phyloP scores from a whole-genome alignment of 2,113 vertebrate species.

The Plestiodon gilberti region DNA sequence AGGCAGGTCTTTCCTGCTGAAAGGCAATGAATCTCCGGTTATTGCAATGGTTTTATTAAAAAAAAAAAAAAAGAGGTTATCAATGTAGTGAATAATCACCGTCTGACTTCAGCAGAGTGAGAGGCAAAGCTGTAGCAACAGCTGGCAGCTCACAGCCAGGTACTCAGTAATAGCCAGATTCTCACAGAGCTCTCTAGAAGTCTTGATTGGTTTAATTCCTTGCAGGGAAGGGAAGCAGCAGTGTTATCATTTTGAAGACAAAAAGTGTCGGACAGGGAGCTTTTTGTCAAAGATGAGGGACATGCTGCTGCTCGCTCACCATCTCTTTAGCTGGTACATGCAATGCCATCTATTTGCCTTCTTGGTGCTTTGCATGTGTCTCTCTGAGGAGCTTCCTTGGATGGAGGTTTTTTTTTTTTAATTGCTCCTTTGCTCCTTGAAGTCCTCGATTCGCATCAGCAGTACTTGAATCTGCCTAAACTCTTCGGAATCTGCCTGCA shows the following conservation, averaged over 20 bases:
- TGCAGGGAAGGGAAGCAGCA: neutral
- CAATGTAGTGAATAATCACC: neutral
- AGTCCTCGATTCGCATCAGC: neutral
- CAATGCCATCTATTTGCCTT: neutral
- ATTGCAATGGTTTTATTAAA: neutral
- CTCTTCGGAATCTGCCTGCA: neutral
- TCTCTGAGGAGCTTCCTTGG: neutral
- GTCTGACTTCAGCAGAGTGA: neutral
- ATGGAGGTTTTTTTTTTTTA: neutral
- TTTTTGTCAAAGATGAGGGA: neutral
- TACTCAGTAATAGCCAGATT: neutral
- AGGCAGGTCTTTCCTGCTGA: neutral
- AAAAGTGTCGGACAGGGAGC: neutral
- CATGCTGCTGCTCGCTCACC: neutral
- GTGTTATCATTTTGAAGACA: neutral
- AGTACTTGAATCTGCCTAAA: neutral
- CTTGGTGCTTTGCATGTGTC: neutral
- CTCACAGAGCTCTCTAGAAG: neutral
- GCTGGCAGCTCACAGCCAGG: too few species aligned
- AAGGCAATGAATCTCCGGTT: neutral
- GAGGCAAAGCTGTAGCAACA: neutral
- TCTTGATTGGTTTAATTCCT: neutral
- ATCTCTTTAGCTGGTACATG: neutral
- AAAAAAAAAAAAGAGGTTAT: neutral
- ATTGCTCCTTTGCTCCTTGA: neutral